Conservation (phyloP, 2,888 invertebrate species). For the Eumerus sabulonum region DNA sequence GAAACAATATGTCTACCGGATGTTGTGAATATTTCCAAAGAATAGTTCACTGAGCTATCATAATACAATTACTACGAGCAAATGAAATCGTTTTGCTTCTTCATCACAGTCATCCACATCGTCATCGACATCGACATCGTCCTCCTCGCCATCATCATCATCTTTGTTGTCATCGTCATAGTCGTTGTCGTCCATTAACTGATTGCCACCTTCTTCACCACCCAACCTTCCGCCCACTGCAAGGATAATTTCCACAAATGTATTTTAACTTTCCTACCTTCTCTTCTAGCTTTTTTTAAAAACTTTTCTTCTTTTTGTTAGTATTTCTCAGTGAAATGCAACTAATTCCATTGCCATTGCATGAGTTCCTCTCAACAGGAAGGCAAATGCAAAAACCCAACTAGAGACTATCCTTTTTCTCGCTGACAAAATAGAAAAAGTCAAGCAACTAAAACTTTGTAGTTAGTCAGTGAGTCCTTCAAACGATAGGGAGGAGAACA, state of each 20-base stretch:
- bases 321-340: slow-evolving; percentile 53
- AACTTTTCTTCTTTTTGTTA: too few relatives aligned
- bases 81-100: slow-evolving; percentile 52
- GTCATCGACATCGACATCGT: slow-evolving; percentile 49
- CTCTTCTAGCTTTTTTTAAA: slow-evolving; percentile 22
- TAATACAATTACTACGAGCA: slow-evolving; percentile 64
- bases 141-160: too few relatives aligned
- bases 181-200: slow-evolving; percentile 62
- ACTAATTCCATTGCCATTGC: slow-evolving; percentile 61
- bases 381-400: not conserved
- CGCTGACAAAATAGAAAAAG: slow-evolving; percentile 28
- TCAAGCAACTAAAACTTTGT: slow-evolving; percentile 31
- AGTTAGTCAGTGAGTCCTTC: too few relatives aligned
- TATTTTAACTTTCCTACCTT: slow-evolving; percentile 48
- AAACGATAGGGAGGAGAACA: slow-evolving; percentile 40
- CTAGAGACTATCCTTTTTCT: not conserved
- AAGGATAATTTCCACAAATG: slow-evolving; percentile 65
- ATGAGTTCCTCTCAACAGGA: slow-evolving; percentile 53
- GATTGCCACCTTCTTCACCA: slow-evolving; percentile 43
- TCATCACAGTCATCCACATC: slow-evolving; percentile 9
- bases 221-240: not conserved
- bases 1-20: slow-evolving; percentile 63
- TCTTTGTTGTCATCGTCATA: slow-evolving; percentile 16
- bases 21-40: slow-evolving; percentile 58
- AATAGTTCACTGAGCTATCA: slow-evolving; percentile 68